Evolutionary conservation across 2,797 vertebrate genomes (phyloP).

Genomic region (Enteromius viviparus): DNA sequence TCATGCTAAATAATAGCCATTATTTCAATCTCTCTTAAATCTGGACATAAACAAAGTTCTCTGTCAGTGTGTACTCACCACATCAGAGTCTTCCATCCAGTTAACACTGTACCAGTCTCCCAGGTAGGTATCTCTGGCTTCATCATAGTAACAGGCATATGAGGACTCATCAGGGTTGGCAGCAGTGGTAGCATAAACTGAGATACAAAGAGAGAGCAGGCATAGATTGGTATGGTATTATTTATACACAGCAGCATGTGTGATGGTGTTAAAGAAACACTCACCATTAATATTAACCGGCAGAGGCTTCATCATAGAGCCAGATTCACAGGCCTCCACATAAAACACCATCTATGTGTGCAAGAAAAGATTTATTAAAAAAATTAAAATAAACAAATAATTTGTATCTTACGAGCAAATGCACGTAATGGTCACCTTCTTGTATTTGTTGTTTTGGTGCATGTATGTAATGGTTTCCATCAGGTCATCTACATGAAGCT

Average conservation of each 20-base stretch:
- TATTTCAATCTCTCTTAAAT: not conserved
- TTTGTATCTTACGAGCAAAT: not conserved
- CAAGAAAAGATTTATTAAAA: not conserved
- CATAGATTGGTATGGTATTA: not conserved
- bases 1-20: not conserved
- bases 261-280: conserved; percentile 51
- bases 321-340: conserved; percentile 93
- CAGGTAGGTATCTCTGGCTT: conserved; percentile 87
- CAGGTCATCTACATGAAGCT: conserved; percentile 88
- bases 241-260: not conserved
- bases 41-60: not conserved
- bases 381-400: not conserved
- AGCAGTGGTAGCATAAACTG: conserved; percentile 95
- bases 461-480: conserved; percentile 87
- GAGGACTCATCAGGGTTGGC: conserved; percentile 89
- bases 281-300: conserved; percentile 87
- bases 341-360: conserved; percentile 92
- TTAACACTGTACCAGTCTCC: conserved; percentile 98
- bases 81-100: conserved; percentile 98
- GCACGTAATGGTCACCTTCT: conserved; percentile 77
- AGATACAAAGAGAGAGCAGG: not conserved
- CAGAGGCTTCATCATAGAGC: conserved; percentile 94
- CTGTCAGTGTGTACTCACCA: conserved; percentile 69
- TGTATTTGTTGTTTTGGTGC: conserved; percentile 87
- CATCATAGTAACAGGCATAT: conserved; percentile 95